Base-by-base conservation (phyloP, 2,888 invertebrate genomes). In the Stenotaenia linearis region DNA sequence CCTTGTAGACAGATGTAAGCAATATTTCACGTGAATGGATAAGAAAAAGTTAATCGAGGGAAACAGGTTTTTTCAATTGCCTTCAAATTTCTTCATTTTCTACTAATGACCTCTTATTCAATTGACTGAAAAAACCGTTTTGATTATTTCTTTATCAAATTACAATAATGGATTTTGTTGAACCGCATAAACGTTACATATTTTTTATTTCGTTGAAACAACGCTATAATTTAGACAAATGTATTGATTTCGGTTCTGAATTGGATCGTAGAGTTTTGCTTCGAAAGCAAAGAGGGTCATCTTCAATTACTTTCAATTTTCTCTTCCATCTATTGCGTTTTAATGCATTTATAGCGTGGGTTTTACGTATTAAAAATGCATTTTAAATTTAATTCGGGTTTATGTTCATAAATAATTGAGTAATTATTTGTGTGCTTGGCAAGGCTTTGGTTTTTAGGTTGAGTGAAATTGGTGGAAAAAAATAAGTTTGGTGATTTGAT, bases 1-100 rank as follows among this genome's bases (percentile, higher is more conserved):
- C 61, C 61, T 4, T 61, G 61, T 61, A 61, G 61, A 61, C 61
- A 61, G 61, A 61, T 61, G 61, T 61, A 61, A 61, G 61, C 61
- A 61, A 61, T 61, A 61, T 61, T 61, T 61, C 61, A 61, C 61
- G 15, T 61, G 61, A 61, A 61, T 61, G 23, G 61, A 23, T 61
- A 61, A 61, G 25, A 61, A 56, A 61, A 61, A 61, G 61, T 61
- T 61, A 61, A 61, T 61, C 23, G 61, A 61, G 25, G 25, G 25
- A 61, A 61, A 61, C 61, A 61, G 6, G 25, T 61, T 61, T 61
- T 61, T 61, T 61, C 61, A 61, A 61, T 61, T 61, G 61, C 61
- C 23, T 23, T 61, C 61, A 61, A 61, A 61, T 61, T 61, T 61
- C 61, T 61, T 61, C 61, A 61, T 61, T 61, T 61, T 61, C 61